Conservation (phyloP, 2,113 vertebrate species). For the Potamarius usumacintae region DNA sequence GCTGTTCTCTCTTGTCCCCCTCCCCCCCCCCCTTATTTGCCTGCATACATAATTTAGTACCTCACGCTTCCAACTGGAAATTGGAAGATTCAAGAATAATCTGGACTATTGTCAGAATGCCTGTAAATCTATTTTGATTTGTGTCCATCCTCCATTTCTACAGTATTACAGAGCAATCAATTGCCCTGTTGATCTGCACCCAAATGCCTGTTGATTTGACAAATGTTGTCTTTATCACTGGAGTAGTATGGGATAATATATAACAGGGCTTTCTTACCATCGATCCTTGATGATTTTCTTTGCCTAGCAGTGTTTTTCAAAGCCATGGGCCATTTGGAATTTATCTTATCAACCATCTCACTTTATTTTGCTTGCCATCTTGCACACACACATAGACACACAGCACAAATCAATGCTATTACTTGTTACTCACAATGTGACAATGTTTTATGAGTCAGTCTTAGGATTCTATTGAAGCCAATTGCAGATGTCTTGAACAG, state of each 20-base stretch:
- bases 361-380: neutral
- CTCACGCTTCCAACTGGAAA: neutral
- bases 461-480: conserved; percentile 41
- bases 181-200: conserved; percentile 53
- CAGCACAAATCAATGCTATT: conserved; percentile 51
- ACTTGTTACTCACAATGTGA: conserved; percentile 45
- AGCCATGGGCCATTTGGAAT: conserved; percentile 57
- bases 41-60: neutral
- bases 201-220: conserved; percentile 58
- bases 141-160: conserved; percentile 49
- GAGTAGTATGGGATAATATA: conserved; percentile 47
- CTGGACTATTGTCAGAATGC: conserved; percentile 47
- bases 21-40: neutral
- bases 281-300: conserved; percentile 61
- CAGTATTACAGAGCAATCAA: conserved; percentile 57
- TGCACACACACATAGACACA: conserved; percentile 31
- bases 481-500: conserved; percentile 16
- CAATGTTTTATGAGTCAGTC: conserved; percentile 38
- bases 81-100: conserved; percentile 45
- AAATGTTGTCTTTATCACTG: conserved; percentile 56
- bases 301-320: conserved; percentile 63
- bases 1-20: neutral
- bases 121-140: conserved; percentile 59
- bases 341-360: conserved; percentile 54
- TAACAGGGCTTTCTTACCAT: conserved; percentile 57